phyloP scores from a whole-genome alignment of 1,140 invertebrate genomes.

The Drosophila subobscura region DNA sequence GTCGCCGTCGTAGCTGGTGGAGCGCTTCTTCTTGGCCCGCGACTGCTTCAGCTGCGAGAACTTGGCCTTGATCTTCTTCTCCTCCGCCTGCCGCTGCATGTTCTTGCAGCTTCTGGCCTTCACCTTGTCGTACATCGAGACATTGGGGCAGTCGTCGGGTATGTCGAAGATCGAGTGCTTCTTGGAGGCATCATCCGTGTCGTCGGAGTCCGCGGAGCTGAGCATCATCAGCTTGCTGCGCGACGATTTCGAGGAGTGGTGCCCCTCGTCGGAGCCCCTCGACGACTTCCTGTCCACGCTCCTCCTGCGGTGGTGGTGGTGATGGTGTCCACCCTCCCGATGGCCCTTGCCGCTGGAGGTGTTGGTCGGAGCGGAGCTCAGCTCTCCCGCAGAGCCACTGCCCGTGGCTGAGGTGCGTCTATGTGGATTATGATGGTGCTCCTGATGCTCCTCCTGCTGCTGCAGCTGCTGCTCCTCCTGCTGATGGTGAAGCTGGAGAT shows the following conservation, averaged over 20 bases:
- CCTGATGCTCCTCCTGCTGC: slow-evolving; percentile 51
- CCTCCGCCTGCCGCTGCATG: slow-evolving; percentile 95
- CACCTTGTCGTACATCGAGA: slow-evolving; percentile 99
- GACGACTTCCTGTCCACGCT: slow-evolving; percentile 70
- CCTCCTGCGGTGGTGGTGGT: slow-evolving; percentile 63
- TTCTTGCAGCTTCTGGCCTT: slow-evolving; percentile 97
- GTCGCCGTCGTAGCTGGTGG: slow-evolving; percentile 93
- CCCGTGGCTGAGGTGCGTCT: slow-evolving; percentile 62
- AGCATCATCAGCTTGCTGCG: slow-evolving; percentile 63
- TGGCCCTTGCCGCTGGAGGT: slow-evolving; percentile 52
- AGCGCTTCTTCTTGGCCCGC: slow-evolving; percentile 93
- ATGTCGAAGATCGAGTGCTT: slow-evolving; percentile 97
- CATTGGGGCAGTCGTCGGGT: slow-evolving; percentile 94
- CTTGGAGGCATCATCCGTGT: slow-evolving; percentile 90
- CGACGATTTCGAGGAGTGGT: slow-evolving; percentile 65
- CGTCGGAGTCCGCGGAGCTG: slow-evolving; percentile 85
- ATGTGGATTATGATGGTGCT: slow-evolving; percentile 54
- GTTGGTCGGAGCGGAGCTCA: slow-evolving; percentile 52
- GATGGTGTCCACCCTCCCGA: slow-evolving; percentile 25
- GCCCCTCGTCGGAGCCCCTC: slow-evolving; percentile 42
- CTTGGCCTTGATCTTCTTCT: slow-evolving; percentile 94
- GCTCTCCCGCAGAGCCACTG: slow-evolving; percentile 55
- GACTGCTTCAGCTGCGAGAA: slow-evolving; percentile 95
- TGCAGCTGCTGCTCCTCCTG: slow-evolving; percentile 9
- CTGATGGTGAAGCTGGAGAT: too few species aligned